A percentile compares a stretch with the other conserved stretches of the same genome.
These are phyloP conservation scores for Epinephelus coioides DNA, from an alignment of 2,797 vertebrate genomes.

Conservation along the genomic window DNA sequence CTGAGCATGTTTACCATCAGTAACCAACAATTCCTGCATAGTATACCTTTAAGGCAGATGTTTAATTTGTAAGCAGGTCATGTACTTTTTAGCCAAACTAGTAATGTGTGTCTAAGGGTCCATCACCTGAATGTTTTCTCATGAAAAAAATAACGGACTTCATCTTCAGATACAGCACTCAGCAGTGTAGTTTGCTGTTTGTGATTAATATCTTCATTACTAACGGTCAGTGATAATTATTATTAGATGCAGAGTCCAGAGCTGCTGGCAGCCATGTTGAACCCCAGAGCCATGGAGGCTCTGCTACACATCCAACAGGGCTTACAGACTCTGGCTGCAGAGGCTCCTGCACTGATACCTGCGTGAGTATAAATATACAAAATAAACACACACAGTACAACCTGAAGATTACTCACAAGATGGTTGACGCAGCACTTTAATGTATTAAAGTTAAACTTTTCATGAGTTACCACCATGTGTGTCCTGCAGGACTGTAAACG, in stretches of 20 bases:
- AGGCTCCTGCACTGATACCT: conserved; percentile 90
- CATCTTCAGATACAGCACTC: neutral
- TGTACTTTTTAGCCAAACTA: neutral
- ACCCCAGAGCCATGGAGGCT: conserved; percentile 92
- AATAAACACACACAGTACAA: neutral
- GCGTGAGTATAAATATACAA: conserved; percentile 79
- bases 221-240: conserved; percentile 16
- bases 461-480: neutral
- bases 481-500: conserved; percentile 82
- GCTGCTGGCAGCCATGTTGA: conserved; percentile 91
- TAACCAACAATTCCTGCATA: too few species aligned
- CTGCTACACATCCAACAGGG: conserved; percentile 93
- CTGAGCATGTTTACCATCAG: too few species aligned
- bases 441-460: neutral
- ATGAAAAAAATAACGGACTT: neutral
- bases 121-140: neutral
- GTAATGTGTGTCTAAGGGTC: neutral
- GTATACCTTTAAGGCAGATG: neutral
- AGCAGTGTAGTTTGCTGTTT: too few species aligned
- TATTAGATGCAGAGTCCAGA: conserved; percentile 93
- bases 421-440: neutral
- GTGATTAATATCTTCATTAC: neutral
- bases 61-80: neutral
- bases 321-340: conserved; percentile 90
- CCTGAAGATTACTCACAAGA: neutral